Conservation (phyloP, 2,888 invertebrate species). For the Clanis bilineata region DNA sequence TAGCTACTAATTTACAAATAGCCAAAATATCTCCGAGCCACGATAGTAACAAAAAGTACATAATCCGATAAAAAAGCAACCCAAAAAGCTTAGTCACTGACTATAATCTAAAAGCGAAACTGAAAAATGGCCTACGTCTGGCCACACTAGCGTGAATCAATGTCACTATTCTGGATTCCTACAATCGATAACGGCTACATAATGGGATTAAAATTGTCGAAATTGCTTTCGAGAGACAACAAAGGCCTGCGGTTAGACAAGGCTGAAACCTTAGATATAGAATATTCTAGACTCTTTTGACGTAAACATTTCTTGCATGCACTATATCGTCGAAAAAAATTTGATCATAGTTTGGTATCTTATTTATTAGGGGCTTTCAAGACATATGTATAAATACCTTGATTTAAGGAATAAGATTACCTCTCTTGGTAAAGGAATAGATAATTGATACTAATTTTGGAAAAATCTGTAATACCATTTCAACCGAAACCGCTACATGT, state of each 20-base stretch:
- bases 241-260: not conserved
- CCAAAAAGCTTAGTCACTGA: not conserved
- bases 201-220: not conserved
- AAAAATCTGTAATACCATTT: too few species aligned
- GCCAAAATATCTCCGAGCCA: not conserved
- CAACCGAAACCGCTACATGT: too few species aligned
- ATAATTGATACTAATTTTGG: too few species aligned
- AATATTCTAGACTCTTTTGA: not conserved
- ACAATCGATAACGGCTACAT: not conserved
- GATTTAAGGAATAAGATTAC: too few species aligned
- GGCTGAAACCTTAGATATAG: not conserved
- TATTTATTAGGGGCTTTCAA: too few species aligned
- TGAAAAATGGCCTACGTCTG: constrained; percentile 31
- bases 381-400: too few species aligned
- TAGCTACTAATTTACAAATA: not conserved
- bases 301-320: too few species aligned
- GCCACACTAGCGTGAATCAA: constrained; percentile 25
- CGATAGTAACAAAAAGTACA: not conserved
- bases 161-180: constrained; percentile 29
- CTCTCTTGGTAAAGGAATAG: too few species aligned
- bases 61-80: not conserved
- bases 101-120: constrained; percentile 19
- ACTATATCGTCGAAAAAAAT: too few species aligned
- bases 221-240: too few species aligned
- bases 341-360: too few species aligned